Evolutionary conservation across 2,113 vertebrate species (phyloP).

Genomic region (Scolopax mira): DNA sequence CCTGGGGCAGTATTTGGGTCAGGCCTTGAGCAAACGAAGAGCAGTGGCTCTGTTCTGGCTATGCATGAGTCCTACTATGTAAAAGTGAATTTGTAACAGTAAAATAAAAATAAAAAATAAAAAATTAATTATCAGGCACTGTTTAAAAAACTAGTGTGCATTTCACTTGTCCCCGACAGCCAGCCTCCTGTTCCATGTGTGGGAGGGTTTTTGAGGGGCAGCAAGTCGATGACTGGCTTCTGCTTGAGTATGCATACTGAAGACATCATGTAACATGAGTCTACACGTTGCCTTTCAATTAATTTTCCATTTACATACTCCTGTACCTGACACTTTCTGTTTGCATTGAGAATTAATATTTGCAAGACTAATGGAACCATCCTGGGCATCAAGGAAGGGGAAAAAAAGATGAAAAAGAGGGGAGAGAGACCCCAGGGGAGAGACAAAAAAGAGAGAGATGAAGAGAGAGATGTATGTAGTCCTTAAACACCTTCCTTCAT

Average conservation of each 20-base stretch:
- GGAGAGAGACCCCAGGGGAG: not conserved
- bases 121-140: not conserved
- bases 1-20: not conserved
- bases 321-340: conserved; percentile 50
- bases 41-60: not conserved
- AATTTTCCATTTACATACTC: conserved; percentile 67
- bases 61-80: not conserved
- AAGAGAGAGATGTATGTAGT: not conserved
- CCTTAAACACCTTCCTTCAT: conserved; percentile 9
- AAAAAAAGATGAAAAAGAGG: not conserved
- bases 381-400: conserved; percentile 22
- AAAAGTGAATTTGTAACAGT: not conserved
- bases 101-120: not conserved
- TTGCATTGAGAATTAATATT: conserved; percentile 72
- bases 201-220: not conserved
- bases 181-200: not conserved
- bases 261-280: not conserved
- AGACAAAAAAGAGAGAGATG: not conserved
- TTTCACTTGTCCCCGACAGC: not conserved
- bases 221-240: not conserved
- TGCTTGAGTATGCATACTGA: conserved; percentile 14
- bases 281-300: conserved; percentile 45
- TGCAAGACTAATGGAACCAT: conserved; percentile 65
- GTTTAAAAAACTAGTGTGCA: not conserved
- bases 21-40: not conserved